phyloP scores from a whole-genome alignment of 2,113 vertebrate genomes.

The Microtus pennsylvanicus region DNA sequence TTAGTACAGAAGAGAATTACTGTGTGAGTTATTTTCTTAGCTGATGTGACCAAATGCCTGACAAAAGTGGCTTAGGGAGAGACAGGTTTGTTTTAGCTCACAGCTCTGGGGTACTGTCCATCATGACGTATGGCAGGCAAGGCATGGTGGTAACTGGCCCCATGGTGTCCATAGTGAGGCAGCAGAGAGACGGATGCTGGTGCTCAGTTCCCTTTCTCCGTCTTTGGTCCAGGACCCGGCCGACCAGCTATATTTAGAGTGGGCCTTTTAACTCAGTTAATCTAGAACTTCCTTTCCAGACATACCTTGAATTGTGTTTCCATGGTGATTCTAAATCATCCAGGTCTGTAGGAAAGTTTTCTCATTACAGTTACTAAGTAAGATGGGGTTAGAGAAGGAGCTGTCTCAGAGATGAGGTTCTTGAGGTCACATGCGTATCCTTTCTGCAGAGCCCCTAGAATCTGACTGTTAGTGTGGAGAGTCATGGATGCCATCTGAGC shows the following conservation, averaged over 20 bases:
- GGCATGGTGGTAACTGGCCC: background rate
- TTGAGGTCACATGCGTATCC: fast-evolving
- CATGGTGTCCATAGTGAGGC: background rate
- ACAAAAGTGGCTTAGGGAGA: background rate
- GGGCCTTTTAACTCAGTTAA: background rate
- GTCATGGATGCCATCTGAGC: fast-evolving
- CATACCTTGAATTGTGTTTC: background rate
- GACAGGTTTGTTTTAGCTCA: background rate
- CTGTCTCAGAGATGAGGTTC: background rate
- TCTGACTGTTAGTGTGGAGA: fast-evolving
- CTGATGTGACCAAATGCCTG: background rate
- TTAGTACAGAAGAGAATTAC: background rate
- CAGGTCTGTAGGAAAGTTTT: no score
- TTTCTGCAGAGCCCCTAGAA: no score
- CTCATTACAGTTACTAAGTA: background rate
- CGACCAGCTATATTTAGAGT: no score
- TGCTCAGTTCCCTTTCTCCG: no score
- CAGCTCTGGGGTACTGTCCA: background rate
- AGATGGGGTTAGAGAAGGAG: background rate
- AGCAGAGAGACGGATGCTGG: background rate
- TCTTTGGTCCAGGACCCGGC: background rate
- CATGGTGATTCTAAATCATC: background rate
- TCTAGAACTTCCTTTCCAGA: background rate
- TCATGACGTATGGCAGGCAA: background rate
- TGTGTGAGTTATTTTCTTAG: background rate